Evolutionary conservation across 1,140 invertebrate genomes (phyloP), one percentile per base, ranked within the genome.

Genomic region (Drosophila kurseongensis): DNA sequence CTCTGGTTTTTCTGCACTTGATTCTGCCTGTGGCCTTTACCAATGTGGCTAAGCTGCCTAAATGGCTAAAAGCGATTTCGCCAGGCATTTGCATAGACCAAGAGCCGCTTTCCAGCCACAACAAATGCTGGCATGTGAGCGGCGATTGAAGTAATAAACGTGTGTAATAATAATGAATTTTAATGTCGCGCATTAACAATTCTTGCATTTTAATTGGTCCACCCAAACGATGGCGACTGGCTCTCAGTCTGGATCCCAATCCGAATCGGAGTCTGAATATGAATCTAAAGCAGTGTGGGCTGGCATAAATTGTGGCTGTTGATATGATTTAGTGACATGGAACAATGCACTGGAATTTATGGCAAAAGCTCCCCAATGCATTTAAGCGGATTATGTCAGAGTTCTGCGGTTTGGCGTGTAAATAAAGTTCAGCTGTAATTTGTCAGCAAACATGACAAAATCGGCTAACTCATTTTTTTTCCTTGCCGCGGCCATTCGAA

Each of bases 301-400:
- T 78, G 79, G 85, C 84, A 89, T 89, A 89, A 90, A 90, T 90
- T 89, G 51, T 71, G 29, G 84, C 84, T 84, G 85, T 84, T 89
- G 84, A 89, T 89, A 90, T 89, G 84, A 89, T 89, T 89, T 89
- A 89, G 85, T 89, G 84, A 89, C 84, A 89, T 89, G 84, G 77
- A 89, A 89, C 84, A 89, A 89, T 89, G 85, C 85, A 90, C 77
- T 80, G 84, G 85, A 90, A 89, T 89, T 89, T 90, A 89, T 89
- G 73, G 67, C 85, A 84, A 89, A 59, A 65, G 75, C 72, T 77
- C 73, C 16, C 71, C 79, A 80, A 72, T 83, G 79, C 65, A 80
- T 78, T 88, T 89, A 90, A 89, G 80, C 85, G 84, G 84, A 84
- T 89, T 89, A 84, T 89, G 84, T 89, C 84, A 80, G 66, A 74